A percentile compares a stretch with the other conserved stretches of the same genome.
phyloP scores from a whole-genome alignment of 2,888 invertebrate species.

The Xylocampa areola region DNA sequence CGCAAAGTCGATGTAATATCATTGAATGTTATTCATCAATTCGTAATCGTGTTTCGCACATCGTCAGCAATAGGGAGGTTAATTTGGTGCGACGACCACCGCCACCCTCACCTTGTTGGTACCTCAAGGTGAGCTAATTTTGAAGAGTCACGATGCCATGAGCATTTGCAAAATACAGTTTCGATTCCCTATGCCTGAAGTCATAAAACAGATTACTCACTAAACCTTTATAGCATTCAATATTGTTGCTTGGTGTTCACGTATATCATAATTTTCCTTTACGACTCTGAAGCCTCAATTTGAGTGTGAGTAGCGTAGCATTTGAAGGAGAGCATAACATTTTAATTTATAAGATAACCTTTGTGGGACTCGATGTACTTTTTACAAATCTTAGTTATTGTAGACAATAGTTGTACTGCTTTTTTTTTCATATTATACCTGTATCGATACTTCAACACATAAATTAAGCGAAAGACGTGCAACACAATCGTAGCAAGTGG shows the following conservation, averaged over 20 bases:
- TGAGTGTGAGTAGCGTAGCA: background rate
- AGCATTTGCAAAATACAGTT: slow-evolving; percentile 27
- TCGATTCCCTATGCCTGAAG: slow-evolving; percentile 30
- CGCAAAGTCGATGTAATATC: slow-evolving; percentile 45
- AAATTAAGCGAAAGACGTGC: no score
- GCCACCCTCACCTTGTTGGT: slow-evolving; percentile 44
- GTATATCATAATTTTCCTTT: slow-evolving; percentile 11
- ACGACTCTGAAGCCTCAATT: background rate
- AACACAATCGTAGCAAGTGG: no score
- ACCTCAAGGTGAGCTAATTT: slow-evolving; percentile 54
- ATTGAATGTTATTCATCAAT: slow-evolving; percentile 27
- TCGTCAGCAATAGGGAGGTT: slow-evolving; percentile 47
- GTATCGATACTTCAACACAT: no score
- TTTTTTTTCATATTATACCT: no score
- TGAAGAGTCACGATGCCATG: slow-evolving; percentile 62
- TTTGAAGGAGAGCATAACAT: no score
- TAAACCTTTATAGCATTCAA: slow-evolving; percentile 19
- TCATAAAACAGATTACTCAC: slow-evolving; percentile 26
- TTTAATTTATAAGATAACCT: no score
- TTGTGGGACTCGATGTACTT: no score
- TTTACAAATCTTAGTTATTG: no score
- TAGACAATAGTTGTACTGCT: no score
- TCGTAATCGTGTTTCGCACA: slow-evolving; percentile 45
- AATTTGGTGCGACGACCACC: slow-evolving; percentile 51
- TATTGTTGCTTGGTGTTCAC: slow-evolving; percentile 20